Conservation (phyloP, 2,113 vertebrate genomes). For the Diadophis punctatus region DNA sequence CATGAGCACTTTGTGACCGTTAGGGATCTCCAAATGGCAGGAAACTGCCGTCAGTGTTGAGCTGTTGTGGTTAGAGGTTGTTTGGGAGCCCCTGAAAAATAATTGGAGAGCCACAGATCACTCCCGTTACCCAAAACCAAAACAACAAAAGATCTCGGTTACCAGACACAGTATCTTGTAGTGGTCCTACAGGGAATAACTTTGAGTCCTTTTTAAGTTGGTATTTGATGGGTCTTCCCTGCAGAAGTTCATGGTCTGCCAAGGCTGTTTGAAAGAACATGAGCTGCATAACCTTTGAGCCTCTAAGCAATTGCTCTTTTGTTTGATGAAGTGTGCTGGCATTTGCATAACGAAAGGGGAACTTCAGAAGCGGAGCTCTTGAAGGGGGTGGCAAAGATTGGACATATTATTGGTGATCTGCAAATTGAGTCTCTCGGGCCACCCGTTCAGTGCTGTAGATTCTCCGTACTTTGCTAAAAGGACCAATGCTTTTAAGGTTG, state of each 20-base stretch:
- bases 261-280: neutral
- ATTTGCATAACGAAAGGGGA: conserved; percentile 34
- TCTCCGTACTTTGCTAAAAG: neutral
- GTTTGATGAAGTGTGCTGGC: neutral
- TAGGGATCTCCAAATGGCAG: neutral
- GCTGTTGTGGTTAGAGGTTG: neutral
- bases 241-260: neutral
- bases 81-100: neutral
- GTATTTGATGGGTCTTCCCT: neutral
- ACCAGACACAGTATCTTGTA: neutral
- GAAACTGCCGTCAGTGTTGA: neutral
- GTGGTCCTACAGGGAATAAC: neutral
- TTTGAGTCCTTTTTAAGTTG: neutral
- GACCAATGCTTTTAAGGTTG: neutral
- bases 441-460: neutral
- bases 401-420: neutral
- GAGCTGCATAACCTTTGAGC: neutral
- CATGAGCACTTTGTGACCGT: neutral
- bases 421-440: neutral
- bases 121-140: neutral
- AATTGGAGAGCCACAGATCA: neutral
- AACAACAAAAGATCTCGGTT: neutral
- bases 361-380: neutral
- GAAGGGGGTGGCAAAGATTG: neutral
- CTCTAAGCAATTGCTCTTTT: neutral